Base-by-base conservation (phyloP, 2,797 vertebrate genomes). In the Percopsis omiscomaycus region DNA sequence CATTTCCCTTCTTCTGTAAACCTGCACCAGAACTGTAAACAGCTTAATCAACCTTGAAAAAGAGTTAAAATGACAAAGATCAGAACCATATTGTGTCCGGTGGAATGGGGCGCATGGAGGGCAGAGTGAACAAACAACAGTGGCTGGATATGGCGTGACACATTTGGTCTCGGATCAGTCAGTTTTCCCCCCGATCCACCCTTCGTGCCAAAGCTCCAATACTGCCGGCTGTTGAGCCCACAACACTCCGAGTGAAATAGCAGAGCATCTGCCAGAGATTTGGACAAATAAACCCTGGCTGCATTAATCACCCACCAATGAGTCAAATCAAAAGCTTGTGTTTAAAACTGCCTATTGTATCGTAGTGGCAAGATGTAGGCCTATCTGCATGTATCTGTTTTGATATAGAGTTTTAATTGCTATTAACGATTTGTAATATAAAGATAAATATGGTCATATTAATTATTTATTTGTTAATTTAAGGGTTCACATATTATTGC, bases 191-290 rank as follows among this genome's bases (percentile, higher is more conserved):
- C 54, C 61, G 51, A 76, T 66, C 64, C 71, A 73, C 64, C 47
- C 67, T 10, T 65, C 66, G 80, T 57, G 79, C 79, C 85, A 86
- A 57, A 81, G 79, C 83, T 84, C 79, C 75, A 83, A 78, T 81
- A 85, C 59, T 62, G 30, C 75, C 64, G 80, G 74, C 85, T 70
- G 81, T 77, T 76, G 80, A 81, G 86, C 77, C 78, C 77, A 49
- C 47, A 52, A 63, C 83, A 88, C 87, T 88, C 80, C 87, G 11
- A 76, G 65, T 53, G 46, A 55, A 29, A 50, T 49, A 59, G 76
- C 74, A 11, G 74, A 86, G 83, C 86, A 89, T 89, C 87, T 89
- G 87, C 84, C 87, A 77, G 82, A 76, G 81, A 89, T 90, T 88
- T 89, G 73, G 84, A 81, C 82, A 84, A 81, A 80, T 87, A 88